Conservation (phyloP, 2,888 invertebrate genomes). For the Acholoe squamosa region DNA sequence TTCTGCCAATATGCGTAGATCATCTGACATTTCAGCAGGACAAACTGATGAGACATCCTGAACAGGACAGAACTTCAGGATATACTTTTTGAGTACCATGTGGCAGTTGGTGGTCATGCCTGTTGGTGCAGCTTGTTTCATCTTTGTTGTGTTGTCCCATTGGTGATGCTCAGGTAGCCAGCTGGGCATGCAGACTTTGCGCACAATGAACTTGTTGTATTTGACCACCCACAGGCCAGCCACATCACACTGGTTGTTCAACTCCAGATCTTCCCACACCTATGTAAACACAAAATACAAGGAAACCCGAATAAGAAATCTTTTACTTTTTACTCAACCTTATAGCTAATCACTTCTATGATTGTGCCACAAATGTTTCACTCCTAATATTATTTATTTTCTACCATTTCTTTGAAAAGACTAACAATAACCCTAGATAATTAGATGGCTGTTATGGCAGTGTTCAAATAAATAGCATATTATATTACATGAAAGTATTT, state of each 20-base stretch:
- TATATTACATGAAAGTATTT: too few relatives aligned
- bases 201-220: constrained; percentile 60
- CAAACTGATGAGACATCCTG: neutral
- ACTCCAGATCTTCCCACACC: constrained; percentile 58
- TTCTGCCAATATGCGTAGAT: neutral
- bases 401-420: too few relatives aligned
- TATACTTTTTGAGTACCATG: neutral
- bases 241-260: constrained; percentile 63
- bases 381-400: too few relatives aligned
- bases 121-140: neutral
- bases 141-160: neutral
- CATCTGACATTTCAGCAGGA: neutral
- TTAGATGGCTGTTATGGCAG: too few relatives aligned
- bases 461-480: too few relatives aligned
- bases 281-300: neutral
- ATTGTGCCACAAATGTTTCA: too few relatives aligned
- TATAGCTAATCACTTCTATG: too few relatives aligned
- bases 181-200: constrained; percentile 50
- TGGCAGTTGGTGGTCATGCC: neutral
- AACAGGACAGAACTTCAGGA: neutral
- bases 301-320: too few relatives aligned
- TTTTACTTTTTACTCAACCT: too few relatives aligned
- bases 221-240: constrained; percentile 63
- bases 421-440: too few relatives aligned
- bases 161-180: constrained; percentile 27